A percentile compares a stretch with the other conserved stretches of the same genome.
Evolutionary conservation across 2,113 vertebrate species (phyloP).

Genomic region (Petaurus breviceps): DNA sequence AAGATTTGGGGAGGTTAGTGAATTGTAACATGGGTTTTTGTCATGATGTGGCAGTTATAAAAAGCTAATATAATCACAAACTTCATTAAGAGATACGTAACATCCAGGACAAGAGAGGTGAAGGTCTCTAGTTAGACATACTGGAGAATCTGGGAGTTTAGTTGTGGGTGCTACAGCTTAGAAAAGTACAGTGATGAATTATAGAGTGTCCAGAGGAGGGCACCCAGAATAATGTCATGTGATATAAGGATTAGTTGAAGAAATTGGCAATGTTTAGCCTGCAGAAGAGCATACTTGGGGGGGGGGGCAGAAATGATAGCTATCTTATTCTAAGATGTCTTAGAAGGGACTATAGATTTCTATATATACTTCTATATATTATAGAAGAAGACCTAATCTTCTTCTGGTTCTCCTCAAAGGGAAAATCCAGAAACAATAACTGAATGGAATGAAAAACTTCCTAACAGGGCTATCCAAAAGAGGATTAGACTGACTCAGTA

Average conservation of each 20-base stretch:
- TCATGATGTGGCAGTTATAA: neutral
- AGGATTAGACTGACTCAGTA: neutral
- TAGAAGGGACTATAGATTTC: too few species aligned
- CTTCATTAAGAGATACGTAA: neutral
- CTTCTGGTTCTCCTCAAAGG: neutral
- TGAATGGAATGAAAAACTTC: neutral
- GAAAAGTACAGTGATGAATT: neutral
- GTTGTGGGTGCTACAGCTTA: neutral
- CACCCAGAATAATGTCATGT: neutral
- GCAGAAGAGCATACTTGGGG: neutral
- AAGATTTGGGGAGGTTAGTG: neutral
- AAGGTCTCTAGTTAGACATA: neutral
- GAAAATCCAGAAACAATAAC: neutral
- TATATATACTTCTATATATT: too few species aligned
- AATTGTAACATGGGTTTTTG: neutral
- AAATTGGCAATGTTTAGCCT: neutral
- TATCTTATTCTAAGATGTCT: neutral
- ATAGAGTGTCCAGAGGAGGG: neutral
- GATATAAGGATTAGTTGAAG: neutral
- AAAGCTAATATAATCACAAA: neutral
- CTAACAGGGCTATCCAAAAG: too few species aligned
- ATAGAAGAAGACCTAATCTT: neutral
- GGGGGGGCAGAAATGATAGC: neutral
- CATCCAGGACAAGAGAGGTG: neutral
- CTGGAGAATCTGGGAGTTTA: neutral